Conservation (phyloP, 2,797 vertebrate species). For the Yasuhikotakia modesta region DNA sequence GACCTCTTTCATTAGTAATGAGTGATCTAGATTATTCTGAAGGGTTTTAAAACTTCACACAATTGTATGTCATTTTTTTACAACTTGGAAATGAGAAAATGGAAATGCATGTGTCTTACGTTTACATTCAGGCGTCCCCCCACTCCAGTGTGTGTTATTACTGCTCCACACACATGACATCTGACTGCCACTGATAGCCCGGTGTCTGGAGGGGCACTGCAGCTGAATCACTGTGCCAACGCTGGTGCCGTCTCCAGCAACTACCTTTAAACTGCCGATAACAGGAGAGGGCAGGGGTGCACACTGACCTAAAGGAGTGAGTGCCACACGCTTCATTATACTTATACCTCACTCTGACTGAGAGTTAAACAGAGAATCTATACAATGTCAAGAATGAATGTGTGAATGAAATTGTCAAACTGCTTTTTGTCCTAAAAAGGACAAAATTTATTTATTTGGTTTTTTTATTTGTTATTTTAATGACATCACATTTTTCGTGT, state of each 20-base stretch:
- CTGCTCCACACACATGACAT: conserved; percentile 78
- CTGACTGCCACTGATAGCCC: conserved; percentile 75
- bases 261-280: conserved; percentile 76
- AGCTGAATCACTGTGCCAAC: conserved; percentile 83
- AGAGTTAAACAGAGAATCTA: too few relatives aligned
- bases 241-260: conserved; percentile 82
- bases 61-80: not conserved
- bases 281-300: conserved; percentile 71
- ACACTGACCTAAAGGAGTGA: conserved; percentile 77
- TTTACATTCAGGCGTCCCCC: conserved; percentile 78
- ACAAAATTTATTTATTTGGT: too few relatives aligned
- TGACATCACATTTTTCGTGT: not conserved
- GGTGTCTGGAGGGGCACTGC: conserved; percentile 81
- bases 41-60: too few relatives aligned
- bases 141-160: conserved; percentile 81
- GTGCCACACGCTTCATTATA: conserved; percentile 13
- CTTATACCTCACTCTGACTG: too few relatives aligned
- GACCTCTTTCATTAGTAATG: too few relatives aligned
- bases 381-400: too few relatives aligned
- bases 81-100: too few relatives aligned
- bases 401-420: not conserved
- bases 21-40: too few relatives aligned
- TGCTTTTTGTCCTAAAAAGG: not conserved
- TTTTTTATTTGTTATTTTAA: not conserved
- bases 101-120: conserved; percentile 69